A percentile compares a stretch with the other conserved stretches of the same genome.
Evolutionary conservation across 2,113 vertebrate species (phyloP).

Genomic region (Gavia stellata): DNA sequence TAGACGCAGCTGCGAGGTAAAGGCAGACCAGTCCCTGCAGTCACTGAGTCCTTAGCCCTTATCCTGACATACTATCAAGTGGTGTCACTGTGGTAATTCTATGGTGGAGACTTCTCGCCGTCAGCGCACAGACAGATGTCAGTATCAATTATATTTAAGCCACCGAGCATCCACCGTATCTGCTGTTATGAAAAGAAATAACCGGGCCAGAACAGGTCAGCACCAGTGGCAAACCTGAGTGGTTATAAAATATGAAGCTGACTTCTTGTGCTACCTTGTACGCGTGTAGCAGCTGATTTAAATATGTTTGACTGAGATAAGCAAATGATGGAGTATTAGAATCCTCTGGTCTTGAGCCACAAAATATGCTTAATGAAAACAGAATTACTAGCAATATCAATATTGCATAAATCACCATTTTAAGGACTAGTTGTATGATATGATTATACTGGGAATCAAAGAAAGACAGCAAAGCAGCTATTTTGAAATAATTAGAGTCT

Average conservation of each 20-base stretch:
- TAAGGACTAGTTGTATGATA: background rate
- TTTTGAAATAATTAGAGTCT: background rate
- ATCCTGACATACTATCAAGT: background rate
- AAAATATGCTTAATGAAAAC: background rate
- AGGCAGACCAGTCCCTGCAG: background rate
- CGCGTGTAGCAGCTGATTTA: background rate
- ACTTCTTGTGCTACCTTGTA: background rate
- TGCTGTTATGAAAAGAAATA: background rate
- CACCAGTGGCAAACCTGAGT: background rate
- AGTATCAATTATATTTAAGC: background rate
- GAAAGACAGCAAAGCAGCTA: background rate
- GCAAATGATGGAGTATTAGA: background rate
- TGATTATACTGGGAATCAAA: background rate
- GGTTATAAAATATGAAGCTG: background rate
- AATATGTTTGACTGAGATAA: background rate
- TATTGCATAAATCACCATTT: background rate
- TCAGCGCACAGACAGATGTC: background rate
- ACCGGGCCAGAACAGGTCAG: background rate
- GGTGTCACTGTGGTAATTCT: background rate
- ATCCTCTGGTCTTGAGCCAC: background rate
- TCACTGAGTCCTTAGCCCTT: background rate
- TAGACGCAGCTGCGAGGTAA: accelerated
- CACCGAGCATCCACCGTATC: background rate
- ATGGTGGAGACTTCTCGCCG: background rate
- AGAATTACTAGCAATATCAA: background rate